Conservation (phyloP, 2,113 vertebrate species). For the Piaya cayana region DNA sequence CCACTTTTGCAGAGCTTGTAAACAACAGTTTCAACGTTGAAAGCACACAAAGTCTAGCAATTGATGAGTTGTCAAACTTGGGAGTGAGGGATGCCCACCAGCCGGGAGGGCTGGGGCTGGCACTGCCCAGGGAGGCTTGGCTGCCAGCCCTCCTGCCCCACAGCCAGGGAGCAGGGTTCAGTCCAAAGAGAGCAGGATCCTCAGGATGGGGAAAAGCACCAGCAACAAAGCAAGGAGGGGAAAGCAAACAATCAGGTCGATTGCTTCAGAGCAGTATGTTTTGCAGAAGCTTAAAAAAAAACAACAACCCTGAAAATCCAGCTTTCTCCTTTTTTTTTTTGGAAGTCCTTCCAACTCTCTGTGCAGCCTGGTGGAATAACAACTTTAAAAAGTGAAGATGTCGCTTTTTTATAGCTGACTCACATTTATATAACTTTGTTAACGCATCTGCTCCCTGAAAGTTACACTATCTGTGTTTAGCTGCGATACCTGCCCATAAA, state of each 20-base stretch:
- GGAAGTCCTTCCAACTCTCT: not conserved
- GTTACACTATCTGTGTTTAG: conserved; percentile 25
- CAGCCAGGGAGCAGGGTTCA: not conserved
- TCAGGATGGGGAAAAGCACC: not conserved
- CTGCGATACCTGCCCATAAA: conserved; percentile 60
- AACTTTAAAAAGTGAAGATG: conserved; percentile 44
- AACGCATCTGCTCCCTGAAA: conserved; percentile 58
- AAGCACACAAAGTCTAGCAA: conserved; percentile 49
- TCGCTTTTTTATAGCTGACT: conserved; percentile 46
- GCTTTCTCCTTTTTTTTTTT: not conserved
- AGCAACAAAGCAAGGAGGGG: not conserved
- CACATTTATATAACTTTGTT: conserved; percentile 53
- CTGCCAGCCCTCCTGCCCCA: too few species aligned
- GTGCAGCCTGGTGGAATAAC: conserved; percentile 30
- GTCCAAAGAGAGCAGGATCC: not conserved
- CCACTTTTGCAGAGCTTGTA: not conserved
- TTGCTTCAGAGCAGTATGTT: conserved; percentile 1
- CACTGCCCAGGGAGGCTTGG: too few species aligned
- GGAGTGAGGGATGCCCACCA: conserved; percentile 35
- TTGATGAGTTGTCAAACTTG: conserved; percentile 41
- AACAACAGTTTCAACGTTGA: conserved; percentile 39
- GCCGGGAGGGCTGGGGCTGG: not conserved
- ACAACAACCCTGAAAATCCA: not conserved
- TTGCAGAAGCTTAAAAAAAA: not conserved
- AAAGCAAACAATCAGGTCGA: conserved; percentile 9